Evolutionary conservation across 2,797 vertebrate genomes (phyloP).

Genomic region (Merluccius polli): DNA sequence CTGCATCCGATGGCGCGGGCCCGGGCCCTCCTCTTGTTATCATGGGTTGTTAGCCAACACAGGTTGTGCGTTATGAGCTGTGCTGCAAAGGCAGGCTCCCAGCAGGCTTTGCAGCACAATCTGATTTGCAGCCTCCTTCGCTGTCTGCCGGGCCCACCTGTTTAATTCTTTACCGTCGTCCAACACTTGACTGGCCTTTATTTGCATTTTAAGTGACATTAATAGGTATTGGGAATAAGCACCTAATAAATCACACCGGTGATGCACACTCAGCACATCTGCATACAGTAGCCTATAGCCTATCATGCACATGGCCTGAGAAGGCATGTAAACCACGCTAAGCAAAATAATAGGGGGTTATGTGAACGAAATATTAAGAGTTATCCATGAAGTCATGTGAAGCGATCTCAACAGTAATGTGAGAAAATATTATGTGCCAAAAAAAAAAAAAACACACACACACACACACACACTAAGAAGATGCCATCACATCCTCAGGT

Average conservation of each 20-base stretch:
- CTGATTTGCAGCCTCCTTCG: constrained; percentile 52
- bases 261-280: constrained; percentile 53
- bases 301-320: not conserved
- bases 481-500: constrained; percentile 17
- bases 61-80: constrained; percentile 43
- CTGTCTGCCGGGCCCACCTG: constrained; percentile 51
- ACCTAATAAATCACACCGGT: constrained; percentile 57
- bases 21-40: constrained; percentile 62
- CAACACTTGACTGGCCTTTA: constrained; percentile 62
- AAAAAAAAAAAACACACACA: not conserved
- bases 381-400: not conserved
- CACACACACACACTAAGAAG: not conserved
- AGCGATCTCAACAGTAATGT: not conserved
- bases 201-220: constrained; percentile 70
- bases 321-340: not conserved
- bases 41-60: constrained; percentile 53
- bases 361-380: not conserved
- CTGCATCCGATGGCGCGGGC: constrained; percentile 54
- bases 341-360: not conserved
- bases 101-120: constrained; percentile 61
- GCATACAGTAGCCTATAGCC: constrained; percentile 6
- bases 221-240: constrained; percentile 53
- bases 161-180: constrained; percentile 48
- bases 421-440: not conserved
- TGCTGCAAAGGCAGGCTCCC: constrained; percentile 50